Evolutionary conservation across 2,888 invertebrate species (phyloP).

Genomic region (Muschampia plurimacula): DNA sequence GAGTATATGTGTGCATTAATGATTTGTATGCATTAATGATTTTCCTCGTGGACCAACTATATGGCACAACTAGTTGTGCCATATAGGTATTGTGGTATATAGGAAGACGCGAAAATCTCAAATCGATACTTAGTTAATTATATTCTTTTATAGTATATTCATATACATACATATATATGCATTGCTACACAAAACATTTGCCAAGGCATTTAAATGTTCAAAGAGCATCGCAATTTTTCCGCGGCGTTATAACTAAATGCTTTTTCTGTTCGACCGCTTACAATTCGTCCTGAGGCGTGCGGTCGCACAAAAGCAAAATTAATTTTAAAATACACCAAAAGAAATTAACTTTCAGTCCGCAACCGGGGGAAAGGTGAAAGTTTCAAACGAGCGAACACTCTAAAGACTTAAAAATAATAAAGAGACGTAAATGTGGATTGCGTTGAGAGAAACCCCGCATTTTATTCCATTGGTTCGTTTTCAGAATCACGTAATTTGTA

Average conservation of each 20-base stretch:
- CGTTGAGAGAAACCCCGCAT: slow-evolving; percentile 56
- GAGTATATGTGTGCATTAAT: too few relatives aligned
- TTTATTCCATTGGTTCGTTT: slow-evolving; percentile 57
- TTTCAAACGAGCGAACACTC: slow-evolving; percentile 76
- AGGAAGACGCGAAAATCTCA: too few relatives aligned
- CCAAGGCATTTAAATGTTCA: slow-evolving; percentile 63
- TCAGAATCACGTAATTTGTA: slow-evolving; percentile 41
- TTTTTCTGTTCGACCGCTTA: slow-evolving; percentile 71
- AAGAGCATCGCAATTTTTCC: slow-evolving; percentile 65
- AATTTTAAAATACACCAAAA: slow-evolving; percentile 85
- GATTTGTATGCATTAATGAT: too few relatives aligned
- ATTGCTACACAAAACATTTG: slow-evolving; percentile 49
- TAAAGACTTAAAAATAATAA: slow-evolving; percentile 82
- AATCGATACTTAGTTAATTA: too few relatives aligned
- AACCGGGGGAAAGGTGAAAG: slow-evolving; percentile 72
- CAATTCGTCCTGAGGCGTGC: slow-evolving; percentile 75
- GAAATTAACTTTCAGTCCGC: slow-evolving; percentile 80
- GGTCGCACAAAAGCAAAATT: slow-evolving; percentile 82
- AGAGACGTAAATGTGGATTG: slow-evolving; percentile 63
- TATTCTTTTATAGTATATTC: too few relatives aligned
- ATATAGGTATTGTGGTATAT: too few relatives aligned
- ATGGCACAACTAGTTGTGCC: too few relatives aligned
- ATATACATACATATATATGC: neutral
- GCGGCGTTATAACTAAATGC: slow-evolving; percentile 71
- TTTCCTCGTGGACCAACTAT: too few relatives aligned